Evolutionary conservation across 2,888 invertebrate genomes (phyloP).

Genomic region (Nomada hirtipes): DNA sequence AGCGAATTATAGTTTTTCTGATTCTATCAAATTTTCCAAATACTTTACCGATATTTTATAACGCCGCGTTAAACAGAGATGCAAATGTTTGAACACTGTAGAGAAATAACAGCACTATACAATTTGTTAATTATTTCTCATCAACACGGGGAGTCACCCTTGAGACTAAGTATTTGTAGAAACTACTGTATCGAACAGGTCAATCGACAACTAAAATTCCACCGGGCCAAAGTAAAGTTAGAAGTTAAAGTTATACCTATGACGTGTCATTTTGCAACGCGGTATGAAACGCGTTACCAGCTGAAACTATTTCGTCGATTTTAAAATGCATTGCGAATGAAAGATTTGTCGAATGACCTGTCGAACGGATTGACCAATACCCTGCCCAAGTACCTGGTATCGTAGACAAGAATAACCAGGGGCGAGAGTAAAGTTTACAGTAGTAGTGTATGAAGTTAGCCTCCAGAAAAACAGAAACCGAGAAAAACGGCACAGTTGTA

Average conservation of each 20-base stretch:
- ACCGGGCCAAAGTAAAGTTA: background rate
- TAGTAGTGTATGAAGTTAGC: background rate
- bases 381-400: background rate
- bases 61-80: background rate
- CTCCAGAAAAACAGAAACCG: background rate
- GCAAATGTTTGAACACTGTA: conserved; percentile 20
- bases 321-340: background rate
- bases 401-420: conserved; percentile 4
- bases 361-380: background rate
- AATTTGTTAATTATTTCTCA: conserved; percentile 22
- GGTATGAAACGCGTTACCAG: background rate
- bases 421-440: background rate
- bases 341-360: conserved; percentile 20
- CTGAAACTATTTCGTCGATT: background rate
- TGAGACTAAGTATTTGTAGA: conserved; percentile 15
- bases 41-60: no score
- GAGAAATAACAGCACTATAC: conserved; percentile 10
- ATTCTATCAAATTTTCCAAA: background rate
- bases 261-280: background rate
- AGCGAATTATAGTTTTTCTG: no score
- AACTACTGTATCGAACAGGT: conserved; percentile 16
- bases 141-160: conserved; percentile 9
- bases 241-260: background rate
- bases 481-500: conserved; percentile 11
- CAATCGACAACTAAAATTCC: conserved; percentile 22